phyloP scores from a whole-genome alignment of 1,140 invertebrate species.

The Euura lappo region DNA sequence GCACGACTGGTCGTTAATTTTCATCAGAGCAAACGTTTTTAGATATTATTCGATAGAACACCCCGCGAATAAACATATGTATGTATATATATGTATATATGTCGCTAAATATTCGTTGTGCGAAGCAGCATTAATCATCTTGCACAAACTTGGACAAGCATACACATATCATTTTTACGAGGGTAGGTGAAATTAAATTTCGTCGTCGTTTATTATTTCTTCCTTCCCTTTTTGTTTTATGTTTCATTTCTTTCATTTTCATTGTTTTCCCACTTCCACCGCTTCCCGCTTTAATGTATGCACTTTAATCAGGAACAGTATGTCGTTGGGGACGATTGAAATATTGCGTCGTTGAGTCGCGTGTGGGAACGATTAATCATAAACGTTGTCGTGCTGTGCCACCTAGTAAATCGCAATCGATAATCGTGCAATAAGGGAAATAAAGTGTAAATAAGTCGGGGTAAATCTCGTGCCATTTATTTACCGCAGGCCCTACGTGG shows the following conservation, averaged over 20 bases:
- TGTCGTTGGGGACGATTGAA: conserved; percentile 16
- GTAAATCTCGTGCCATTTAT: background rate
- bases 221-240: background rate
- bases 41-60: too few species aligned
- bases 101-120: background rate
- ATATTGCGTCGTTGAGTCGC: background rate
- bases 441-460: background rate
- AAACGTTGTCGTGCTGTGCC: background rate
- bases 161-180: too few species aligned
- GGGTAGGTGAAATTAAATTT: too few species aligned
- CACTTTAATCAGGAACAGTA: background rate
- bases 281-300: background rate
- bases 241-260: background rate
- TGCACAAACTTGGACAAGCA: too few species aligned
- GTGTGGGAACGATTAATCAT: background rate
- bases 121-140: too few species aligned
- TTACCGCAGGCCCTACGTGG: background rate
- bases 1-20: too few species aligned
- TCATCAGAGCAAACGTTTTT: too few species aligned
- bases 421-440: background rate
- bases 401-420: background rate
- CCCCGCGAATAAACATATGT: too few species aligned
- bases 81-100: background rate
- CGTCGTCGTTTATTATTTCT: too few species aligned
- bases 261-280: background rate